Evolutionary conservation across 2,888 invertebrate genomes (phyloP), one percentile per base, ranked within the genome.

Genomic region (Coleophora flavipennella): DNA sequence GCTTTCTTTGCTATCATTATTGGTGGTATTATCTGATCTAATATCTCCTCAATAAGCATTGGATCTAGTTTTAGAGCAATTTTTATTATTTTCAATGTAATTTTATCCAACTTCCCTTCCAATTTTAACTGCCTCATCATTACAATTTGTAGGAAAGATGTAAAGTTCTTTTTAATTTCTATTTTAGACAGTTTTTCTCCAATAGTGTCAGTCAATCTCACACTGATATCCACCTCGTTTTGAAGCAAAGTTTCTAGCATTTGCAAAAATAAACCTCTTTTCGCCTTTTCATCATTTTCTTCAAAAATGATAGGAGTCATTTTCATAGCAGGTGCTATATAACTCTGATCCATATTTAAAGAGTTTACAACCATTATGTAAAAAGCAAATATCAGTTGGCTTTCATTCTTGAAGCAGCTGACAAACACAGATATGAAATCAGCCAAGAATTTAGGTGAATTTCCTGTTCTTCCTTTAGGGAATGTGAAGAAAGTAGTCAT

Each of bases 31-130:
- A 85, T 75, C 41, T 56, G 43, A 14, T 67, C 54, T 2, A 81
- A 57, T 49, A 73, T 78, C 31, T 72, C 68, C 47, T 85, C 81
- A n/a, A 85, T 57, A 10, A 85, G 55, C 8, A 57, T 55, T 0
- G 85, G 85, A 44, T 85, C 85, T 10, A 85, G 47, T 54, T 72
- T 73, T 7, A 85, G 51, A 2, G 79, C 71, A 1, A 56, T 54
- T 52, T 72, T 75, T 38, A 85, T 59, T 31, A 85, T 79, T 38
- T 71, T 55, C 27, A 85, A 49, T 0, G 75, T 76, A 1, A 55
- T 56, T 53, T 68, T 74, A 40, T 79, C 81, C 1, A 66, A 46
- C 46, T 78, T 81, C 2, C 73, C 71, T 47, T 75, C 70, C 1
- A 76, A 49, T 55, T 83, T 80, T 1, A 85, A 40, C 37, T 76